Conservation (phyloP, 2,113 vertebrate species). For the Sturnus vulgaris region DNA sequence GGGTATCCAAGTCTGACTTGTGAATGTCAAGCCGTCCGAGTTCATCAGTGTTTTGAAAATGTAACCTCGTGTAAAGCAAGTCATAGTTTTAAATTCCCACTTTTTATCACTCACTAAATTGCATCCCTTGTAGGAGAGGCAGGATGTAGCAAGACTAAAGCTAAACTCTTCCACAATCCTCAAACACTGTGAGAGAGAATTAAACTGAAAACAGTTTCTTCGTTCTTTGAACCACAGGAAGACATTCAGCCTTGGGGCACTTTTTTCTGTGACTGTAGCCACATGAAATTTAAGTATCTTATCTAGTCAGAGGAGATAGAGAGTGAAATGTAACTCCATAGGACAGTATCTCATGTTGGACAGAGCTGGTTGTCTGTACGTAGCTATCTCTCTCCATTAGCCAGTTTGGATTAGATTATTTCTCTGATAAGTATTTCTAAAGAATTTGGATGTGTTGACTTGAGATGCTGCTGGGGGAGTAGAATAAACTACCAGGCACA, state of each 20-base stretch:
- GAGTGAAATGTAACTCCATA: constrained; percentile 10
- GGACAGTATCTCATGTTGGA: not conserved
- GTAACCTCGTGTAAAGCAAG: not conserved
- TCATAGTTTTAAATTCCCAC: not conserved
- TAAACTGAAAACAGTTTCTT: constrained; percentile 4
- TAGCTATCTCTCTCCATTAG: not conserved
- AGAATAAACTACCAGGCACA: not conserved
- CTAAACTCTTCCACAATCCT: not conserved
- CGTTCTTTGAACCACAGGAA: not conserved
- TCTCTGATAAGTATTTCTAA: not conserved
- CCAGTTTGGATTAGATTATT: constrained; percentile 16
- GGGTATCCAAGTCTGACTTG: not conserved
- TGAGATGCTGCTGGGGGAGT: not conserved
- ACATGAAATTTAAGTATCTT: constrained; percentile 36
- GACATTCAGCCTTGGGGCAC: not conserved
- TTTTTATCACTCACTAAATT: not conserved
- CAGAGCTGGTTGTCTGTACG: not conserved
- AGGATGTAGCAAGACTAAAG: not conserved
- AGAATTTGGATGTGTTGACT: not conserved
- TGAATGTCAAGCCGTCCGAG: not conserved
- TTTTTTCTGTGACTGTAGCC: not conserved
- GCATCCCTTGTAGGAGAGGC: not conserved
- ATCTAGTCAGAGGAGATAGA: constrained; percentile 8
- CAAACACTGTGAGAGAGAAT: not conserved
- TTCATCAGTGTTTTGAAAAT: not conserved